A percentile compares a stretch with the other conserved stretches of the same genome.
Conservation (phyloP, 2,888 invertebrate species). For the Sphaerophoria rueppellii region DNA sequence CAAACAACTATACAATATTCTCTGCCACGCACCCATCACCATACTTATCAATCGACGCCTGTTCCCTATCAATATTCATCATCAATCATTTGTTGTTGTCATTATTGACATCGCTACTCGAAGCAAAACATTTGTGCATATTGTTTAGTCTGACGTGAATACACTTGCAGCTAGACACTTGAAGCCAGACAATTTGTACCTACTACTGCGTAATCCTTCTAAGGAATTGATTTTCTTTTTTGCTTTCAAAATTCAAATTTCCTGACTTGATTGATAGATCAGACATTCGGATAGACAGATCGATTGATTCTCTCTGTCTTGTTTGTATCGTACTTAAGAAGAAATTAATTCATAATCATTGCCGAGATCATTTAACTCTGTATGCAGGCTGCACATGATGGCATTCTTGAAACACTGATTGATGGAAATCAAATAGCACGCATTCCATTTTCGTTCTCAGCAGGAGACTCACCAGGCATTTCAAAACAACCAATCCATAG, state of each 20-base stretch:
- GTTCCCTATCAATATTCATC: constrained; percentile 67
- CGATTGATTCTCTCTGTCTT: constrained; percentile 57
- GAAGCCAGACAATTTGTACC: constrained; percentile 55
- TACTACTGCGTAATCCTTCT: constrained; percentile 36
- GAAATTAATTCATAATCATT: constrained; percentile 70
- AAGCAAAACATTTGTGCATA: constrained; percentile 48
- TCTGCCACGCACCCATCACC: constrained; percentile 53
- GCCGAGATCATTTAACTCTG: constrained; percentile 55
- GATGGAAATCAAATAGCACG: constrained; percentile 19
- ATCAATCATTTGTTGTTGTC: constrained; percentile 38
- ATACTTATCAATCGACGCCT: constrained; percentile 67
- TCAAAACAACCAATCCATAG: constrained; percentile 2
- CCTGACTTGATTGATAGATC: constrained; percentile 66
- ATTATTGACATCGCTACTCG: constrained; percentile 33
- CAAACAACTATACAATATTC: constrained; percentile 3
- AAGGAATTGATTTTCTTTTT: constrained; percentile 13
- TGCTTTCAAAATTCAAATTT: constrained; percentile 6
- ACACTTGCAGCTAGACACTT: constrained; percentile 33
- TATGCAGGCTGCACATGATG: neutral
- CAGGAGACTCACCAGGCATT: constrained; percentile 28
- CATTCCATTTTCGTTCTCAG: constrained; percentile 17
- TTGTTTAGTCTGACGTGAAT: constrained; percentile 42
- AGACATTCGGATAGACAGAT: constrained; percentile 63
- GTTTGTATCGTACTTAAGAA: constrained; percentile 52
- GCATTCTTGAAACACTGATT: constrained; percentile 43